Conservation (phyloP, 2,888 invertebrate species). For the Trileptium ribeirensis region DNA sequence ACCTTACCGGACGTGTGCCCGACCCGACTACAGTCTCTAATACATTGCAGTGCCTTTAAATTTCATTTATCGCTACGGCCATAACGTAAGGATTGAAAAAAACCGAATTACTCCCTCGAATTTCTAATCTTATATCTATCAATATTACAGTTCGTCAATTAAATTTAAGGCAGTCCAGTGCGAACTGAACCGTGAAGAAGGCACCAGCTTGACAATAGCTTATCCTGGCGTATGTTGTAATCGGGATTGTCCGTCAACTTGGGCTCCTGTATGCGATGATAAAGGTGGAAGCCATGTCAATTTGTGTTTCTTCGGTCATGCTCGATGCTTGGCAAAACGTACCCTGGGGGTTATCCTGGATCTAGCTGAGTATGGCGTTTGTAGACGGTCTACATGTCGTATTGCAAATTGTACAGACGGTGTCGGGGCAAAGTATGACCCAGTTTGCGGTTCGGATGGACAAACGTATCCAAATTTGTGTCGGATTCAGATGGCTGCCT, state of each 20-base stretch:
- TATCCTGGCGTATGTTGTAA: constrained; percentile 2
- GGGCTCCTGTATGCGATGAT: constrained; percentile 15
- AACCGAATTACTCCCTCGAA: too few species aligned
- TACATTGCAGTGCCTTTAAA: too few species aligned
- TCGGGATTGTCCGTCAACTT: constrained; percentile 10
- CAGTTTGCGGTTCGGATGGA: constrained; percentile 9
- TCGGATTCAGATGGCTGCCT: neutral
- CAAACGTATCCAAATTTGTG: constrained; percentile 10
- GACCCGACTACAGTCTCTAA: too few species aligned
- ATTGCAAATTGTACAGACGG: neutral
- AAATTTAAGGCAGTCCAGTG: neutral
- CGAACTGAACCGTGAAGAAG: neutral
- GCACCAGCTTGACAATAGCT: neutral
- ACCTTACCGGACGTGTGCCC: too few species aligned
- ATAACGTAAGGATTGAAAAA: too few species aligned
- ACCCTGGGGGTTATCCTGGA: neutral
- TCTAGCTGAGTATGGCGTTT: neutral
- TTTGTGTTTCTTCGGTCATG: neutral
- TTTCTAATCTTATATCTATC: too few species aligned
- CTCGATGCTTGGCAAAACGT: neutral
- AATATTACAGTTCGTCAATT: too few species aligned
- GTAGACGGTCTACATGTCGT: neutral
- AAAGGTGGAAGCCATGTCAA: neutral
- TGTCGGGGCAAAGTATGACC: neutral
- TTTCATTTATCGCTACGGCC: too few species aligned